These are phyloP conservation scores for Poeciliopsis paucimaculata DNA, from an alignment of 2,797 vertebrate species.

Conservation along the genomic window DNA sequence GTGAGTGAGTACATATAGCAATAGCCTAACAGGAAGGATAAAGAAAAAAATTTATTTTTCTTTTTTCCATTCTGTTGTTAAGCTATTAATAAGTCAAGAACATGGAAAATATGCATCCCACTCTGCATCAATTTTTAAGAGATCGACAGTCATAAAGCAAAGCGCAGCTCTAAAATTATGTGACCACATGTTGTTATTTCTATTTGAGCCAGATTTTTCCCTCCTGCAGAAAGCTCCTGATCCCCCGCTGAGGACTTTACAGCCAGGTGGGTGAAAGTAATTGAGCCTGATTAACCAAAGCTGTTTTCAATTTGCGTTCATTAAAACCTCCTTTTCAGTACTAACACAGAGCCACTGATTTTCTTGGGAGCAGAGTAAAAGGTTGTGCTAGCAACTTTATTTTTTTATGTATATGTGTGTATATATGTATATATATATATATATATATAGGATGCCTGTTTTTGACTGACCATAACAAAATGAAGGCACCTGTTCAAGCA, in stretches of 20 bases:
- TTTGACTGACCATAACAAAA: conserved; percentile 21
- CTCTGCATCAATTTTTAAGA: not conserved
- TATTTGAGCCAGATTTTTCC: conserved; percentile 4
- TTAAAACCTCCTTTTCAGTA: conserved; percentile 40
- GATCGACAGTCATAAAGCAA: not conserved
- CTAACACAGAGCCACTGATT: not conserved
- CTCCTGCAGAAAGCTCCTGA: not conserved
- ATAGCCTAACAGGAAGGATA: not conserved
- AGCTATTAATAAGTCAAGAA: not conserved
- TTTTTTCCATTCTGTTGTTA: not conserved
- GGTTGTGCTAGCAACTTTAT: not conserved
- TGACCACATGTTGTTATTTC: conserved; percentile 3
- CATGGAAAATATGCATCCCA: not conserved
- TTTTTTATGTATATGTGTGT: too few relatives aligned
- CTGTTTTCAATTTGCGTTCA: conserved; percentile 63
- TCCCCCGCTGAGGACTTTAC: conserved; percentile 31
- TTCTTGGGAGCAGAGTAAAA: not conserved
- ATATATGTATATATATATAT: too few relatives aligned
- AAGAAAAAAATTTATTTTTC: not conserved
- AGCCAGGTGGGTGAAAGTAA: conserved; percentile 53
- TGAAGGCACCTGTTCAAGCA: conserved; percentile 57
- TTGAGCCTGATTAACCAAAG: conserved; percentile 62
- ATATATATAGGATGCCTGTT: not conserved
- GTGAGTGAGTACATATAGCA: not conserved
- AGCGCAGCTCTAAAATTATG: not conserved